Percentiles rank a stretch among this genome's conserved stretches.
phyloP scores from a whole-genome alignment of 2,888 invertebrate genomes.

The Drosophila cyrtoloma region DNA sequence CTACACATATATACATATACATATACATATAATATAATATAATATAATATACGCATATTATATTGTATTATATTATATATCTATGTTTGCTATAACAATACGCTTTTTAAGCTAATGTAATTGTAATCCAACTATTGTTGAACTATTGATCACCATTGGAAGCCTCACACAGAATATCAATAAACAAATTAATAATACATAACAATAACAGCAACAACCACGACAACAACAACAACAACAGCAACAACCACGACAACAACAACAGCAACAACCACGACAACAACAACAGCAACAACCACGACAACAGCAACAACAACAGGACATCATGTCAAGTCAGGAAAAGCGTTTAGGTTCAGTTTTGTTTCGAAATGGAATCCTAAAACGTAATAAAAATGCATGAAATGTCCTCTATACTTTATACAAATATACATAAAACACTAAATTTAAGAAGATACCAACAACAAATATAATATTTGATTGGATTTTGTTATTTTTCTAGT shows the following conservation, averaged over 20 bases:
- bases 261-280: neutral
- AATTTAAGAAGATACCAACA: conserved; percentile 19
- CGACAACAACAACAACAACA: conserved; percentile 2
- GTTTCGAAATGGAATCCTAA: neutral
- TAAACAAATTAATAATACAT: conserved; percentile 32
- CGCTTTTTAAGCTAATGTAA: conserved; percentile 71
- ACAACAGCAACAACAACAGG: neutral
- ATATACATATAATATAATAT: conserved; percentile 9
- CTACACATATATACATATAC: conserved; percentile 6
- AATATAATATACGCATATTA: conserved; percentile 7
- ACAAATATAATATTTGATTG: conserved; percentile 8
- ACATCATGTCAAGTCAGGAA: conserved; percentile 26
- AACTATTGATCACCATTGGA: conserved; percentile 54
- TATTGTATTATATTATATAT: conserved; percentile 24
- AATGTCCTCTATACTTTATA: conserved; percentile 38
- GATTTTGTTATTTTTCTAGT: conserved; percentile 16
- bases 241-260: neutral
- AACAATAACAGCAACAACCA: conserved; percentile 10
- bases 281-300: neutral
- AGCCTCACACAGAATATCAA: conserved; percentile 45
- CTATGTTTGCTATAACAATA: conserved; percentile 62
- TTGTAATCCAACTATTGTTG: conserved; percentile 53
- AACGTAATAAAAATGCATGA: conserved; percentile 15
- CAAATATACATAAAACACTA: conserved; percentile 24
- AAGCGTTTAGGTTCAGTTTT: conserved; percentile 23